Evolutionary conservation across 2,797 vertebrate genomes (phyloP), one percentile per base, ranked within the genome.

Genomic region (Cuculus canorus): DNA sequence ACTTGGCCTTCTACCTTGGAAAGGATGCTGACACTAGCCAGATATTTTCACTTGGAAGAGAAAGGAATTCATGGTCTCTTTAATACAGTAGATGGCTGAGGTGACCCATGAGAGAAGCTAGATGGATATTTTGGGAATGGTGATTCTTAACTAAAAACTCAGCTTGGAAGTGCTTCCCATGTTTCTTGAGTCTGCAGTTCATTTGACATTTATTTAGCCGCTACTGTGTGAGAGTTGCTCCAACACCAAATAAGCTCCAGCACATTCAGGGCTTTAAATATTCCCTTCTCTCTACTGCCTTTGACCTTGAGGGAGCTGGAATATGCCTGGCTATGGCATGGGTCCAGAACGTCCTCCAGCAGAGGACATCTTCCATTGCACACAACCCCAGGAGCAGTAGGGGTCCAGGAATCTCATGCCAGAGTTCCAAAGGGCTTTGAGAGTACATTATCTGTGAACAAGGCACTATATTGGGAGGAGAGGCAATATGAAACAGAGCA

Each of bases 131-230:
- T 81, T 72, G 47, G 64, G 82, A 82, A 85, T 0, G 1, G 24
- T 66, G 39, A 87, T 77, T 93, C 70, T 76, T 80, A 80, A 84
- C 54, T 54, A 37, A 87, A 88, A 92, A 27, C 65, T 79, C 59
- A 35, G 24, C 33, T 86, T 83, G 78, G 76, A 90, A 71, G 35
- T 18, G 16, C 7, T 56, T 82, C 71, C 47, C 30, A 28, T 60
- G 22, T 70, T 69, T 69, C 22, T 39, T 76, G 50, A 88, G 56
- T 52, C 73, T 86, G 91, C 30, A 69, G 63, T 57, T 71, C 68
- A 30, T 33, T 70, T 52, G 56, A 25, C 80, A 71, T 88, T 93
- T 78, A 71, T 83, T 66, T 92, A 84, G 77, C 45, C 86, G 41
- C 30, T 61, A 37, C 7, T 4, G 28, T 50, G 10, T 69, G 33